Percentiles rank a stretch among this genome's conserved stretches.
These are phyloP conservation scores for Ceratotherium simum DNA, from an alignment of 2,113 vertebrate species.

Conservation along the genomic window DNA sequence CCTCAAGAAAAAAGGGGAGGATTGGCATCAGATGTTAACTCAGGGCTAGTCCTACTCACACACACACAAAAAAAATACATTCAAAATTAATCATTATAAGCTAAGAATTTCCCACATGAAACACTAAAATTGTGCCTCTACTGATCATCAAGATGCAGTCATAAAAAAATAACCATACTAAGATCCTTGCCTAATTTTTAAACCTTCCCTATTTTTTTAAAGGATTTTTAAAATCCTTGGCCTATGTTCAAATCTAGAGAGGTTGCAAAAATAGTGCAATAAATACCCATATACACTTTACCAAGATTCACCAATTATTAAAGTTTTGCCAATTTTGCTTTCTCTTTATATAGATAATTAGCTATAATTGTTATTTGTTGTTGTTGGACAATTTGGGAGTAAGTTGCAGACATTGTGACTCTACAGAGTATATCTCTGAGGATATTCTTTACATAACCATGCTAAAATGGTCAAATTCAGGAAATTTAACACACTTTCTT, in stretches of 20 bases:
- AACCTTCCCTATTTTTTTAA: neutral
- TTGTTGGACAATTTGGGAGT: neutral
- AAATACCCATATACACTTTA: neutral
- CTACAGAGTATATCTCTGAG: neutral
- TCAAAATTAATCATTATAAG: neutral
- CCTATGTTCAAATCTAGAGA: neutral
- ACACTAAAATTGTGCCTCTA: neutral
- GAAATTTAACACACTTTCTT: neutral
- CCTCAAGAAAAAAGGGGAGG: too few relatives aligned
- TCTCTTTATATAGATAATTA: neutral
- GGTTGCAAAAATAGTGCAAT: neutral
- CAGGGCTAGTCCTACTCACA: too few relatives aligned
- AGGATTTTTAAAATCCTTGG: neutral
- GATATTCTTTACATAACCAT: neutral
- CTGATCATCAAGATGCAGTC: neutral
- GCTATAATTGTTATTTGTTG: neutral
- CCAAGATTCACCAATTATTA: neutral
- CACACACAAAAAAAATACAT: neutral
- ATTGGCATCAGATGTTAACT: too few relatives aligned
- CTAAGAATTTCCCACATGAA: neutral
- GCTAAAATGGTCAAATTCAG: conserved; percentile 7
- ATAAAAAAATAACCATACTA: neutral
- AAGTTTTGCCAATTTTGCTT: neutral
- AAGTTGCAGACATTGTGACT: neutral
- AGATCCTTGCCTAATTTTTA: neutral